Percentiles rank a stretch among this genome's conserved stretches.
Conservation (phyloP, 2,888 invertebrate genomes). For the Neelides folsomi region DNA sequence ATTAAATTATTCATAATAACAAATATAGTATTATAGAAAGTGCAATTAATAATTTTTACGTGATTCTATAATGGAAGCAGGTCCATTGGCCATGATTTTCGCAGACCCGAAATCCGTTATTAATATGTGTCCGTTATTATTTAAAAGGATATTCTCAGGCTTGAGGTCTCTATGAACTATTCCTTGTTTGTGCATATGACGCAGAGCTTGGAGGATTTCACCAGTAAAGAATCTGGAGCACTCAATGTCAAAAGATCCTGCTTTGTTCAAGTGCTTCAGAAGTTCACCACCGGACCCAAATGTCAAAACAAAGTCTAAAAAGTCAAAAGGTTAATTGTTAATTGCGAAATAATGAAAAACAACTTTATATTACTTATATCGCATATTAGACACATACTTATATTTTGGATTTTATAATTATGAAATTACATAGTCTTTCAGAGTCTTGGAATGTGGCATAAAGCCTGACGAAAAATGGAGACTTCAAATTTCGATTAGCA, state of each 20-base stretch:
- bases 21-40: not conserved
- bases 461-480: conserved; percentile 79
- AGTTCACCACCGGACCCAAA: conserved; percentile 93
- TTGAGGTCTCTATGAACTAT: conserved; percentile 62
- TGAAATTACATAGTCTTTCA: conserved; percentile 59
- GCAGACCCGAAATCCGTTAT: conserved; percentile 97
- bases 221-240: conserved; percentile 88
- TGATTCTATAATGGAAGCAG: not conserved
- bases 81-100: conserved; percentile 51
- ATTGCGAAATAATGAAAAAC: too few relatives aligned
- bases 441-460: conserved; percentile 94
- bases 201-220: conserved; percentile 80
- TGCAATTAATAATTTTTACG: not conserved
- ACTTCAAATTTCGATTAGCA: conserved; percentile 45
- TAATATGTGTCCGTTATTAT: conserved; percentile 88
- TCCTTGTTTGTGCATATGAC: conserved; percentile 73
- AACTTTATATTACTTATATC: too few relatives aligned
- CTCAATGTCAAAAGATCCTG: conserved; percentile 74
- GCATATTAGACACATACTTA: not conserved
- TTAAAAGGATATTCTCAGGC: conserved; percentile 92
- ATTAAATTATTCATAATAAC: not conserved
- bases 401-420: conserved; percentile 1
- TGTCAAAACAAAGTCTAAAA: conserved; percentile 72
- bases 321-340: too few relatives aligned
- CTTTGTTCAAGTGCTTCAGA: conserved; percentile 75